Evolutionary conservation across 2,888 invertebrate species (phyloP), one percentile per base, ranked within the genome.

Genomic region (Ormyrus nitidulus): DNA sequence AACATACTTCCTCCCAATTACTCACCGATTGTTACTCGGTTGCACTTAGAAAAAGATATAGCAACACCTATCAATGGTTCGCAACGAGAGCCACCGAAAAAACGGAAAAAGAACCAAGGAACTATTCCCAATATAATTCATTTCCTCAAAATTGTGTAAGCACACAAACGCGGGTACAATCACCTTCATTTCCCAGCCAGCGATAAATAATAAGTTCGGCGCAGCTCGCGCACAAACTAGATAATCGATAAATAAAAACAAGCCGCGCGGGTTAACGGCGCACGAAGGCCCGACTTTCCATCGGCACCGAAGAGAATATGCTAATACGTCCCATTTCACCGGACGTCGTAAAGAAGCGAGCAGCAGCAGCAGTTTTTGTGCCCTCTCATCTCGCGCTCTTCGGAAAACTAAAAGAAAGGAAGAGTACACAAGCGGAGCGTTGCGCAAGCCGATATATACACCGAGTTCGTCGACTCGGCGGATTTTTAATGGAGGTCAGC

Each of bases 401-500:
- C 59, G 68, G 56, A 65, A 72, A 75, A 71, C 4, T 53, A 10
- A 53, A n/a, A 10, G 56, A 34, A 69, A 73, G 59, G 64, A 77
- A 71, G 72, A 71, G 34, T 11, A 4, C 34, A 4, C 34, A 2
- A 2, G 34, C 61, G 11, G 5, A 6, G 10, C 8, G n/a, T 75
- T 75, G 68, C 46, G 68, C 61, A 68, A 68, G 49, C 53, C 34
- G 59, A n/a, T 49, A 8, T 34, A 51, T 19, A 58, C 34, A 4
- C 34, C 34, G 59, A 59, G 61, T 76, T 76, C 69, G 53, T 76
- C 69, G 76, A 54, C 76, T 59, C 61, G 34, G 34, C 34, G 34
- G 34, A 34, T 34, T 34, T 34, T 34, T 34, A 34, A 69, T 56
- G 46, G 5, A 66, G 62, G 46, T 61, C 66, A 56, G 19, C 46